Evolutionary conservation across 2,888 invertebrate genomes (phyloP).

Genomic region (Agrotis ipsilon): DNA sequence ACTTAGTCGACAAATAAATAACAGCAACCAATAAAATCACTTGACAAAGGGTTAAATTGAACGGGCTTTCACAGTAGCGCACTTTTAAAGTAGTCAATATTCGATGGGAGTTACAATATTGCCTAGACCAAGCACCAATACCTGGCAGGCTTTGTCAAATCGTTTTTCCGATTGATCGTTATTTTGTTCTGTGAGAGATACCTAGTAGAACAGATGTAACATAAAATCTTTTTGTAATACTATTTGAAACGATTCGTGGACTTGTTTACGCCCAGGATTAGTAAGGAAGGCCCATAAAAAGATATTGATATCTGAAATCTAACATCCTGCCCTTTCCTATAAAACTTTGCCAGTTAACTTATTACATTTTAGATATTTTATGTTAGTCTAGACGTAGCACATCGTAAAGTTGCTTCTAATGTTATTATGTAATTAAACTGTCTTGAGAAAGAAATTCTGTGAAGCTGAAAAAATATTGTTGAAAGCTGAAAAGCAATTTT

Average conservation of each 20-base stretch:
- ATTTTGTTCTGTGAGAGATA: conserved; percentile 2
- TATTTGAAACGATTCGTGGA: conserved; percentile 23
- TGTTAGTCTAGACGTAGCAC: conserved; percentile 53
- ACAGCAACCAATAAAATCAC: conserved; percentile 29
- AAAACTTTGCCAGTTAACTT: conserved; percentile 61
- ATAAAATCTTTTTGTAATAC: conserved; percentile 16
- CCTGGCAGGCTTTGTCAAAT: not conserved
- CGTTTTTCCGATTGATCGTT: not conserved
- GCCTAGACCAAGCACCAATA: conserved; percentile 7
- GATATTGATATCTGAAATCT: conserved; percentile 64
- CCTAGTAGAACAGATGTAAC: conserved; percentile 2
- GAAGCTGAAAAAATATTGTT: conserved; percentile 20
- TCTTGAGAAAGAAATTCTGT: conserved; percentile 5
- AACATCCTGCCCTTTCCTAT: conserved; percentile 50
- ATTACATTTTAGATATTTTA: conserved; percentile 62
- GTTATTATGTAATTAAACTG: conserved; percentile 49
- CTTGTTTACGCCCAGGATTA: conserved; percentile 57
- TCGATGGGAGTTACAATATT: conserved; percentile 2
- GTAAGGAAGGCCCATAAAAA: conserved; percentile 58
- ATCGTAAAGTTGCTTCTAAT: conserved; percentile 51
- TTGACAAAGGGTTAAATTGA: conserved; percentile 9
- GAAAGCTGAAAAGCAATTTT: conserved; percentile 3
- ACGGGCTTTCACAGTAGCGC: not conserved
- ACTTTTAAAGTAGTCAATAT: conserved; percentile 4
- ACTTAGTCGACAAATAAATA: not conserved